Base-by-base conservation (phyloP, 2,113 vertebrate species). In the Larimichthys polyactis region DNA sequence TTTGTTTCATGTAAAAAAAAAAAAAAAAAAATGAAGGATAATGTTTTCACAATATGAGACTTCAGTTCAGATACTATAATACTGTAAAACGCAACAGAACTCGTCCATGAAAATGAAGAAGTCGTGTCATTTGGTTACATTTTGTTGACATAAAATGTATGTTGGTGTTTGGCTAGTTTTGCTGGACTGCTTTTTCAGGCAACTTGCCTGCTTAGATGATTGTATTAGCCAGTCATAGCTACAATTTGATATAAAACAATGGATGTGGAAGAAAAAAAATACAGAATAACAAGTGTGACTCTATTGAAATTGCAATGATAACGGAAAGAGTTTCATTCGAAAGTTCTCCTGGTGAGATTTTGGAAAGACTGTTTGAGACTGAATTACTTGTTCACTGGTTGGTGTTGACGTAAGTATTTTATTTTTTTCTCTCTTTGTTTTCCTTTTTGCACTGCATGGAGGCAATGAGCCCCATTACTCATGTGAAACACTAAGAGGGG, bases 401-500 rank as follows among this genome's bases (percentile, higher is more conserved):
- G 79, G 58, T 79, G 63, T 60, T 81, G 29, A 55, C 1, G 20
- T 76, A 76, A 40, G 3, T 74, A 11, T 64, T 82, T 81, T 68
- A 7, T 64, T 77, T 76, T 60, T 19, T 57, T 77, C 72, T 64
- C 54, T 78, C 32, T 81, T 52, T 60, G 54, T 85, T 82, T 79
- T 68, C 24, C 4, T 75, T 84, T 92, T 91, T 91, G 92, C 89
- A 91, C 88, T 93, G 77, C 87, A 72, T 72, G 76, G 90, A 90
- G 85, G 73, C 69, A 74, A 43, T 46, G 22, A 51, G 87, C 79
- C 85, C 84, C 78, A 44, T 82, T 86, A 68, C 68, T 90, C 70
- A 83, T 55, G 68, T 87, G 65, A 90, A 89, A 89, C 63, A 63
- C 81, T 69, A 75, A 62, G 46, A 59, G 49, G 11, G 62, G 69